These are phyloP conservation scores for Ophioninae sp. DNA, from an alignment of 2,888 invertebrate genomes.

Conservation along the genomic window DNA sequence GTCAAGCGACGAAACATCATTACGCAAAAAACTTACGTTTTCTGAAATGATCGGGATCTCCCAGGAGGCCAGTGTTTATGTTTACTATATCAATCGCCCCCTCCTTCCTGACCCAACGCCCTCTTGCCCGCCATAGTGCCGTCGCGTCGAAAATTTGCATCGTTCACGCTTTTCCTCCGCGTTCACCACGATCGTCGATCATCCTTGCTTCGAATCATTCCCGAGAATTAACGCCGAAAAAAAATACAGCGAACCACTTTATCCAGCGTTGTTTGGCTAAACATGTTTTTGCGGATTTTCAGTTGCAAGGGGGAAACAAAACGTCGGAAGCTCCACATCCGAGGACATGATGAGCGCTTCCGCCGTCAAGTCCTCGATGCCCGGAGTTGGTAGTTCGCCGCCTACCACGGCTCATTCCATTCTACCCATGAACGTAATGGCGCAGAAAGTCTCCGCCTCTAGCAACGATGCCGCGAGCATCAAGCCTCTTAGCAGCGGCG, in stretches of 20 bases:
- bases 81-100: slow-evolving; percentile 77
- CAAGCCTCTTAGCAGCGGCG: slow-evolving; percentile 76
- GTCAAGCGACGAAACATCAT: slow-evolving; percentile 15
- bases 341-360: slow-evolving; percentile 77
- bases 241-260: neutral
- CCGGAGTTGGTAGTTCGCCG: slow-evolving; percentile 76
- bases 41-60: slow-evolving; percentile 28
- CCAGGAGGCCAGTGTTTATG: slow-evolving; percentile 74
- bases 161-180: neutral
- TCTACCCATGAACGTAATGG: slow-evolving; percentile 79
- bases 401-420: slow-evolving; percentile 77
- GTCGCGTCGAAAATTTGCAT: slow-evolving; percentile 1
- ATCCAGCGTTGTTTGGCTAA: slow-evolving; percentile 30
- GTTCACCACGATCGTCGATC: neutral
- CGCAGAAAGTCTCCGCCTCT: slow-evolving; percentile 76
- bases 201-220: neutral
- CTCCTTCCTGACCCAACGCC: slow-evolving; percentile 44
- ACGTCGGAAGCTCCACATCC: slow-evolving; percentile 13
- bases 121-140: slow-evolving; percentile 17
- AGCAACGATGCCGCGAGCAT: slow-evolving; percentile 67
- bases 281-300: slow-evolving; percentile 32
- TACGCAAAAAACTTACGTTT: slow-evolving; percentile 17
- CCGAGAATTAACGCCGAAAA: neutral
- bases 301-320: slow-evolving; percentile 34
- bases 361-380: slow-evolving; percentile 79